Evolutionary conservation across 1,140 invertebrate genomes (phyloP).

Genomic region (Ctenoplectra terminalis): DNA sequence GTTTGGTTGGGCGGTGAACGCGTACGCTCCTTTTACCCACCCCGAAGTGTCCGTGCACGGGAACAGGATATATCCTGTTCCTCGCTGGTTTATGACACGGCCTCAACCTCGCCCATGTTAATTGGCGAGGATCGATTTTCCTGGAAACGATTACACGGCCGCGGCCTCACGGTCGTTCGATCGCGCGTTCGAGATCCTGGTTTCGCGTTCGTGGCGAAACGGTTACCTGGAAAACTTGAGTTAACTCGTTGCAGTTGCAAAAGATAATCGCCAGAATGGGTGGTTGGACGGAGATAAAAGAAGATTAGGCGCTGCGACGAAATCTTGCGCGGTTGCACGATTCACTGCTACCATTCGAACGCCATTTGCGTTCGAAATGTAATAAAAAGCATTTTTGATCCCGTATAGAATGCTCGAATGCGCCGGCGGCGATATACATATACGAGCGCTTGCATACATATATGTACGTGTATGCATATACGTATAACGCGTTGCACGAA

Average conservation of each 20-base stretch:
- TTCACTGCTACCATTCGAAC: neutral
- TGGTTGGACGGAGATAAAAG: neutral
- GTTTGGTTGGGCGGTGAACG: constrained; percentile 14
- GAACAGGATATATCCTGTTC: neutral
- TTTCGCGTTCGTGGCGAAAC: neutral
- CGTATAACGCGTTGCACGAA: constrained; percentile 18
- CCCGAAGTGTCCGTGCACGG: neutral
- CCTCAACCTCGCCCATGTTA: constrained; percentile 54
- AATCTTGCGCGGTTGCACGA: neutral
- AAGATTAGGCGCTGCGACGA: neutral
- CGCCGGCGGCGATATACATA: neutral
- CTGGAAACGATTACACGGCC: constrained; percentile 48
- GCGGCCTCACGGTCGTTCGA: constrained; percentile 44
- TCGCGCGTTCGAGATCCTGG: constrained; percentile 25
- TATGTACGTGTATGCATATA: neutral
- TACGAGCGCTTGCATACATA: neutral
- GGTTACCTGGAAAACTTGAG: neutral
- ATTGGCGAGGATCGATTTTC: constrained; percentile 50
- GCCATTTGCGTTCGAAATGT: constrained; percentile 24
- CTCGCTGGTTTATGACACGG: constrained; percentile 10
- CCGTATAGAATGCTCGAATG: neutral
- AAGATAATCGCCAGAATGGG: too few relatives aligned
- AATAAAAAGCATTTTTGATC: constrained; percentile 18
- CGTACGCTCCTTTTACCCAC: neutral
- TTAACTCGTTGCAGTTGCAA: neutral